phyloP scores from a whole-genome alignment of 2,888 invertebrate species.

The Hedychridium roseum region DNA sequence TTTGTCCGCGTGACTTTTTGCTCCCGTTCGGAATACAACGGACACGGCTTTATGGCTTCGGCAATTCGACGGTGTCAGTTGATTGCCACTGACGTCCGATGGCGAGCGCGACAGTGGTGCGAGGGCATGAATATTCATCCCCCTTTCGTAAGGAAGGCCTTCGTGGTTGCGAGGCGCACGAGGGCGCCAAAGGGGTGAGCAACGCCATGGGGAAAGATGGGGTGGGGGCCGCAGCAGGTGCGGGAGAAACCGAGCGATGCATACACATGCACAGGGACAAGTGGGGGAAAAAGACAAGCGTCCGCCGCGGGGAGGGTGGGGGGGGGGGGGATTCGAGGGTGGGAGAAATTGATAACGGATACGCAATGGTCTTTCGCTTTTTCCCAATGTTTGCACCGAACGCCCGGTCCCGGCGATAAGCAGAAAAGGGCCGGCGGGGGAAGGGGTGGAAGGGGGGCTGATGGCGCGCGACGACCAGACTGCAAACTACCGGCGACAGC shows the following conservation, averaged over 20 bases:
- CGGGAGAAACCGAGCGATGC: slow-evolving; percentile 27
- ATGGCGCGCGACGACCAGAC: slow-evolving; percentile 19
- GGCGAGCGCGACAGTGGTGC: slow-evolving; percentile 52
- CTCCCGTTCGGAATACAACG: slow-evolving; percentile 7
- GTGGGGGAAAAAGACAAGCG: slow-evolving; percentile 10
- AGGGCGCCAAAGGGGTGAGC: slow-evolving; percentile 25
- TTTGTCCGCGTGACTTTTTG: neutral
- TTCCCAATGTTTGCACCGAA: slow-evolving; percentile 59
- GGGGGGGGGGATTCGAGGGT: slow-evolving; percentile 26
- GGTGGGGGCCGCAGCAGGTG: slow-evolving; percentile 27
- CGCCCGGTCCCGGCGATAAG: slow-evolving; percentile 54
- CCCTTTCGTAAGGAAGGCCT: slow-evolving; percentile 54
- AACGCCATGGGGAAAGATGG: slow-evolving; percentile 28
- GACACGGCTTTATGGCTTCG: slow-evolving; percentile 25
- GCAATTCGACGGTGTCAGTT: slow-evolving; percentile 46
- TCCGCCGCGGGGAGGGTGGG: slow-evolving; percentile 11
- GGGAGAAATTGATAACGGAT: slow-evolving; percentile 61
- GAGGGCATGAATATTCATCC: slow-evolving; percentile 61
- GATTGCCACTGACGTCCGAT: slow-evolving; percentile 62
- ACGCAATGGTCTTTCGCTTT: slow-evolving; percentile 58
- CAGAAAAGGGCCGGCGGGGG: slow-evolving; percentile 21
- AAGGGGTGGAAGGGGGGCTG: slow-evolving; percentile 10
- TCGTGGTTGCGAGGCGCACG: slow-evolving; percentile 21
- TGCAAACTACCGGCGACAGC: slow-evolving; percentile 42
- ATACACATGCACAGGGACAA: no score